phyloP scores from a whole-genome alignment of 2,888 invertebrate genomes.

The Seira sanloemensis region DNA sequence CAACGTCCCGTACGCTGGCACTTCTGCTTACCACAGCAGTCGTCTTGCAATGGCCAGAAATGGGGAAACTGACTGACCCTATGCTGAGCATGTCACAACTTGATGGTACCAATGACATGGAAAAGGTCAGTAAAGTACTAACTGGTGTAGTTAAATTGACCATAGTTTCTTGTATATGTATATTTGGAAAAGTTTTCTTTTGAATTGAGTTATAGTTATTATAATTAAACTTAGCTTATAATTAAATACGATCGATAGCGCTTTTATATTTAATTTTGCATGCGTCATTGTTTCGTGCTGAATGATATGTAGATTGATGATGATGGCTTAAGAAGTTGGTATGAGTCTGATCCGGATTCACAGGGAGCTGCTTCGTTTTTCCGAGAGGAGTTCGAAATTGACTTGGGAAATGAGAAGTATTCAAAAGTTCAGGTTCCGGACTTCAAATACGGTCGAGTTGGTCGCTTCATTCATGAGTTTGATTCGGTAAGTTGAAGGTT shows the following conservation, averaged over 20 bases:
- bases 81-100: conserved; percentile 59
- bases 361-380: conserved; percentile 78
- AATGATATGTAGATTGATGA: conserved; percentile 69
- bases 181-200: conserved; percentile 10
- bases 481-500: conserved; percentile 77
- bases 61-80: conserved; percentile 59
- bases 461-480: conserved; percentile 95
- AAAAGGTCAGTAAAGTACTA: conserved; percentile 45
- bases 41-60: conserved; percentile 54
- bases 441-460: conserved; percentile 87
- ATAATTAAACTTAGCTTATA: background rate
- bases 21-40: conserved; percentile 68
- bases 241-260: background rate
- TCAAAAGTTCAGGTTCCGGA: conserved; percentile 88
- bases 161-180: conserved; percentile 6
- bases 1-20: conserved; percentile 80
- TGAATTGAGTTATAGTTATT: background rate
- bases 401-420: conserved; percentile 80
- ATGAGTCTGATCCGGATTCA: conserved; percentile 66
- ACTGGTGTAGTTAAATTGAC: background rate
- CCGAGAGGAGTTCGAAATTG: conserved; percentile 89
- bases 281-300: conserved; percentile 18
- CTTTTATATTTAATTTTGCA: conserved; percentile 25
- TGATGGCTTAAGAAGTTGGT: conserved; percentile 70
- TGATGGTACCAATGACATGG: conserved; percentile 47